phyloP scores from a whole-genome alignment of 2,113 vertebrate species.

The Serilophus lunatus region DNA sequence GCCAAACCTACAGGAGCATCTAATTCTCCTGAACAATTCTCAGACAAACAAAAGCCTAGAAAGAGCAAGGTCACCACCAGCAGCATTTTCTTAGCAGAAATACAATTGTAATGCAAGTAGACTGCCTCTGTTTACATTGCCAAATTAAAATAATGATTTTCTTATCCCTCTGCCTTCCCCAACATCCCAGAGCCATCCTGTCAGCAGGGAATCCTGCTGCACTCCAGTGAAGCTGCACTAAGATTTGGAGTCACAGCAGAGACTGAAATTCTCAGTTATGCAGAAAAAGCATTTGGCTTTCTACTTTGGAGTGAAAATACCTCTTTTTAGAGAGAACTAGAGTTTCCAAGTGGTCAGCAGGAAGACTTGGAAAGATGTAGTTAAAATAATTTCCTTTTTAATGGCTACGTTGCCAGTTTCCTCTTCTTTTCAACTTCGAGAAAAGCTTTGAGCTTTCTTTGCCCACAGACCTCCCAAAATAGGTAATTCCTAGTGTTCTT shows the following conservation, averaged over 20 bases:
- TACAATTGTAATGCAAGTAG: background rate
- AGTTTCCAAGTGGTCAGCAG: background rate
- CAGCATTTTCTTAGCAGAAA: background rate
- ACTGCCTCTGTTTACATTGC: background rate
- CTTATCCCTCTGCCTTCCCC: background rate
- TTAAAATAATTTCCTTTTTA: background rate
- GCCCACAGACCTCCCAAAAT: background rate
- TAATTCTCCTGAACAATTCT: background rate
- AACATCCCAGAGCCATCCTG: background rate
- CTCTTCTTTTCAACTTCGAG: background rate
- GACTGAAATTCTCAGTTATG: background rate
- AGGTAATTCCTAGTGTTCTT: background rate
- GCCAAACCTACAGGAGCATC: background rate
- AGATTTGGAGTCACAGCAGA: background rate
- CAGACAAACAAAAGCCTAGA: background rate
- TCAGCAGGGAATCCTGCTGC: background rate
- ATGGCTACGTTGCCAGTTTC: background rate
- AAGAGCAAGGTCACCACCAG: background rate
- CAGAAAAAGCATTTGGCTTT: background rate
- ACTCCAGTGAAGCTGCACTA: background rate
- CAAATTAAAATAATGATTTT: background rate
- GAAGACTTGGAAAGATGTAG: background rate
- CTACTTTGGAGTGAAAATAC: background rate
- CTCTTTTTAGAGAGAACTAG: background rate
- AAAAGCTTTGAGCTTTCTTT: background rate